Evolutionary conservation across 2,113 vertebrate species (phyloP), one percentile per base, ranked within the genome.

Genomic region (Myiagra hebetior): DNA sequence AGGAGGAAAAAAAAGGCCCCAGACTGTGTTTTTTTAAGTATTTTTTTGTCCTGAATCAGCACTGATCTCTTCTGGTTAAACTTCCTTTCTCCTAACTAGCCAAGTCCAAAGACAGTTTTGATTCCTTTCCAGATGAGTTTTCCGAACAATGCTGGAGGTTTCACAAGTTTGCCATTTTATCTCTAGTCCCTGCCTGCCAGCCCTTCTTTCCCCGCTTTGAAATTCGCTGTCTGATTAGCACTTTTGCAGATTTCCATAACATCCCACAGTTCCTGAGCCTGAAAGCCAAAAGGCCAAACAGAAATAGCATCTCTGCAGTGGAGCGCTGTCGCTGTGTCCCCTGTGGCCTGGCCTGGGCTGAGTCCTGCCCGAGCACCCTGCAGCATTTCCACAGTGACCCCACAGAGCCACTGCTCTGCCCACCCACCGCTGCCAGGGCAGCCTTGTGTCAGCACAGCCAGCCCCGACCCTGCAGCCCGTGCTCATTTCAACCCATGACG

Each of bases 31-130:
- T 96, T 95, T 89, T 93, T 52, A 91, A 94, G 73, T 72, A 11
- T 67, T 91, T 95, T 94, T 96, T 96, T 96, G 74, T 93, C 92
- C 93, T 96, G 91, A 97, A 96, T 95, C 96, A 97, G 92, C 92
- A 95, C 74, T 85, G 92, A 92, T 96, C 92, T 95, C 65, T 88
- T 93, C 63, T 82, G 60, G 77, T 95, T 94, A 77, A 94, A 93
- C 91, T 96, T 92, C 93, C 91, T 95, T 86, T 94, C 79, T 88
- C 73, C 35, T 69, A 89, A 53, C 73, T 70, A 91, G 74, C 96
- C 85, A 93, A 86, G 56, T 76, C 92, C 60, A 91, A 89, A 86
- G 89, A 73, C 82, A 77, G 85, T 96, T 96, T 95, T 96, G 95
- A 87, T 89, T 97, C 10, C 2, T 80, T 96, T 97, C 95, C 95